Evolutionary conservation across 2,888 invertebrate species (phyloP), one percentile per base, ranked within the genome.

Genomic region (Eueremaeus valkanovi): DNA sequence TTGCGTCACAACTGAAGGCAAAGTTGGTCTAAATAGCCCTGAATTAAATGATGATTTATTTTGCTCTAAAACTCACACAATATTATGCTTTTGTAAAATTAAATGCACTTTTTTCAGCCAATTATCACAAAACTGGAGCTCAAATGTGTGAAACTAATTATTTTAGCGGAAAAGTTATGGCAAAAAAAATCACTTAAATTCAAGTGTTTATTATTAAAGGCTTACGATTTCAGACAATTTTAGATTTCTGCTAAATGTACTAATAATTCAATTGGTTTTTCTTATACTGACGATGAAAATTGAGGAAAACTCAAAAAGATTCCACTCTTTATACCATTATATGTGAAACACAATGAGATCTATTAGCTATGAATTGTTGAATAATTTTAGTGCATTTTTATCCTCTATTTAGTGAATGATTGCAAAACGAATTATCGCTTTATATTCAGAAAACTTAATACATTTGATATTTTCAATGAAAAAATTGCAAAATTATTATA

Each of bases 1-100:
- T 68, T 68, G 21, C 68, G 68, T 68, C 68, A 68, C 27, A 36
- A n/a, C 21, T 29, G 31, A 68, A 61, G 61, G 61, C 61, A 33
- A 61, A 31, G 18, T 61, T 55, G 3, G 68, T 24, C 13, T 42
- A 68, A 68, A 68, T 21, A 68, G 42, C 68, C 68, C 9, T 40
- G 40, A 68, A 68, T 68, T 68, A 24, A 68, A 40, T 5, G 40
- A 68, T 68, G 68, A 68, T 68, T 68, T 68, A 36, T 68, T 21
- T 31, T 24, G 6, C 21, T 5, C n/a, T 29, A 13, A 21, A n/a
- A 33, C 29, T 31, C 33, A 31, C 33, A 33, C 18, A 63, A 63
- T 63, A 18, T 5, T 33, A 63, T 29, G 29, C 31, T 33, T 63
- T 63, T 21, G 16, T 31, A 63, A 18, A 3, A 63, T 27, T 27